A percentile compares a stretch with the other conserved stretches of the same genome.
Evolutionary conservation across 2,888 invertebrate species (phyloP).

Genomic region (Heliothis peltigera): DNA sequence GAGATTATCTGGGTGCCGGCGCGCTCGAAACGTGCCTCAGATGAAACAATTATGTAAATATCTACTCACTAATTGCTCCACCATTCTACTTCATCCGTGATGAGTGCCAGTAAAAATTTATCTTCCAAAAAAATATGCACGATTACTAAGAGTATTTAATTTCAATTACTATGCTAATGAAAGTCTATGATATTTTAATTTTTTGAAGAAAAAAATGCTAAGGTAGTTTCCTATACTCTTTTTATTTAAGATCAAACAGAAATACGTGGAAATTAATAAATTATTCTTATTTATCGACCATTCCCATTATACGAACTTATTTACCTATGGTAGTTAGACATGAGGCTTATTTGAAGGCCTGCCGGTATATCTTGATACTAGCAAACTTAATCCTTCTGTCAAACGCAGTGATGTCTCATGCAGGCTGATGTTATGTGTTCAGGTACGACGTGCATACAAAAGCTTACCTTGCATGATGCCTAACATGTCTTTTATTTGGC

Average conservation of each 20-base stretch:
- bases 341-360: not conserved
- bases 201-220: slow-evolving; percentile 17
- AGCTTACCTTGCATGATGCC: not conserved
- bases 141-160: slow-evolving; percentile 45
- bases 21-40: slow-evolving; percentile 59
- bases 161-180: slow-evolving; percentile 55
- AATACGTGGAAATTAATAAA: not conserved
- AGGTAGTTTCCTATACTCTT: slow-evolving; percentile 5
- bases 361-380: not conserved
- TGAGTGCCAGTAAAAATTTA: slow-evolving; percentile 51
- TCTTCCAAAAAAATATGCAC: slow-evolving; percentile 42
- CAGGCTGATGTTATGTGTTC: not conserved
- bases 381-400: not conserved
- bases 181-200: slow-evolving; percentile 30
- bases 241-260: slow-evolving; percentile 19
- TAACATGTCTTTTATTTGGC: too few species aligned
- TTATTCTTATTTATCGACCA: not conserved
- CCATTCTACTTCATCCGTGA: slow-evolving; percentile 60
- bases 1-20: slow-evolving; percentile 57
- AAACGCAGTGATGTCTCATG: not conserved
- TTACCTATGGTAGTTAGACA: not conserved
- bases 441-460: not conserved
- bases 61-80: slow-evolving; percentile 66
- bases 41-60: slow-evolving; percentile 73
- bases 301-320: not conserved